These are phyloP conservation scores for Platyura marginata DNA, from an alignment of 1,140 invertebrate genomes.

Conservation along the genomic window DNA sequence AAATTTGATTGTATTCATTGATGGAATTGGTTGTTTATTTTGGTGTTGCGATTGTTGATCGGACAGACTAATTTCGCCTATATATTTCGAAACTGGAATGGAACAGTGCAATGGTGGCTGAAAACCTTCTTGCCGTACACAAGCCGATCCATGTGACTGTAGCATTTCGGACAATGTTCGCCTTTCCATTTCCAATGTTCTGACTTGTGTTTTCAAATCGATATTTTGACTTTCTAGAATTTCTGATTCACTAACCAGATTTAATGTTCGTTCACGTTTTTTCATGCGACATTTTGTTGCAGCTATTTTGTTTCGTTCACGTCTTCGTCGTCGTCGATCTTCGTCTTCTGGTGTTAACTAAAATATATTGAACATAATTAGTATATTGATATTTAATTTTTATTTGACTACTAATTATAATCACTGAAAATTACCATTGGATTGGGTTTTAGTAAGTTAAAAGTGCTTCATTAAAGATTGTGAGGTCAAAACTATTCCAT, in stretches of 20 bases:
- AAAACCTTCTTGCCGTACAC: constrained; percentile 26
- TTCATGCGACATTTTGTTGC: constrained; percentile 90
- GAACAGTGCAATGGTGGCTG: constrained; percentile 14
- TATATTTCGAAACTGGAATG: constrained; percentile 19
- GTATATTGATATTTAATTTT: background rate
- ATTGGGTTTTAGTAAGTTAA: no score
- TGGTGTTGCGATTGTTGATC: constrained; percentile 1
- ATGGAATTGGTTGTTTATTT: background rate
- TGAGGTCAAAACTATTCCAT: background rate
- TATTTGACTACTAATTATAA: background rate
- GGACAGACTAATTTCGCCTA: constrained; percentile 13
- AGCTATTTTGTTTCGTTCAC: constrained; percentile 87
- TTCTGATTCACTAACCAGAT: constrained; percentile 73
- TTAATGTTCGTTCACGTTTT: constrained; percentile 75
- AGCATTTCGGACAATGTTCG: constrained; percentile 42
- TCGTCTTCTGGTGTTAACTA: constrained; percentile 84
- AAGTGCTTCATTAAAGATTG: background rate
- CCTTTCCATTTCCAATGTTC: constrained; percentile 40
- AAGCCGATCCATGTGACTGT: constrained; percentile 32
- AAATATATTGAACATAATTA: constrained; percentile 8
- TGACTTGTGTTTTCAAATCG: constrained; percentile 63
- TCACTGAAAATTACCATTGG: constrained; percentile 2
- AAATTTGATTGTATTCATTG: background rate
- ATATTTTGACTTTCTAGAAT: constrained; percentile 71
- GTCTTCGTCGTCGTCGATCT: constrained; percentile 56